These are phyloP conservation scores for Trachymyrmex septentrionalis DNA, from an alignment of 1,140 invertebrate species.

Conservation along the genomic window DNA sequence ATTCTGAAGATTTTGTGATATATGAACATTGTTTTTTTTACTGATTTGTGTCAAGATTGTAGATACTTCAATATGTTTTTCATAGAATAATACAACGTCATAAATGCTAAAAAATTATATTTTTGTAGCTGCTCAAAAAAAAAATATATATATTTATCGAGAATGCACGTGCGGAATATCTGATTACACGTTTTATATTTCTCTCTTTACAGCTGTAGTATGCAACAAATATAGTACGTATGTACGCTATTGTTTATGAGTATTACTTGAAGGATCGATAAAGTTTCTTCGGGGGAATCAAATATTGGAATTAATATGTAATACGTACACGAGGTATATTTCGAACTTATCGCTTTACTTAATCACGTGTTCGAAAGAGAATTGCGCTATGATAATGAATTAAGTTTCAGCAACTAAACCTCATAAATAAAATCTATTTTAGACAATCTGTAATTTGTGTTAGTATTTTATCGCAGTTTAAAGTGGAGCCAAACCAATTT, in stretches of 20 bases:
- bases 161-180: conserved; percentile 20
- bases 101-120: conserved; percentile 9
- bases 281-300: neutral
- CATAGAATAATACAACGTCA: neutral
- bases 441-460: neutral
- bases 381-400: neutral
- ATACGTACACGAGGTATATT: neutral
- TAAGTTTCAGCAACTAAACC: neutral
- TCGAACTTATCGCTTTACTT: neutral
- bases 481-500: neutral
- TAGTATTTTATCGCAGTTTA: neutral
- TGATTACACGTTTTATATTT: conserved; percentile 10
- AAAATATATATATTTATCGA: conserved; percentile 14
- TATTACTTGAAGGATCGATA: conserved; percentile 75
- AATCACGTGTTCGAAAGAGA: neutral
- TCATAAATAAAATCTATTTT: conserved; percentile 5
- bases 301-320: conserved; percentile 13
- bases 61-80: neutral
- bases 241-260: conserved; percentile 52
- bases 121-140: neutral
- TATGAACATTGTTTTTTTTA: too few species aligned
- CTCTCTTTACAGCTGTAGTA: neutral
- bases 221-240: conserved; percentile 20
- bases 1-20: too few species aligned
- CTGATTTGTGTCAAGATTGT: neutral